Conservation (phyloP, 2,888 invertebrate genomes). For the Drosophila meridionalis region DNA sequence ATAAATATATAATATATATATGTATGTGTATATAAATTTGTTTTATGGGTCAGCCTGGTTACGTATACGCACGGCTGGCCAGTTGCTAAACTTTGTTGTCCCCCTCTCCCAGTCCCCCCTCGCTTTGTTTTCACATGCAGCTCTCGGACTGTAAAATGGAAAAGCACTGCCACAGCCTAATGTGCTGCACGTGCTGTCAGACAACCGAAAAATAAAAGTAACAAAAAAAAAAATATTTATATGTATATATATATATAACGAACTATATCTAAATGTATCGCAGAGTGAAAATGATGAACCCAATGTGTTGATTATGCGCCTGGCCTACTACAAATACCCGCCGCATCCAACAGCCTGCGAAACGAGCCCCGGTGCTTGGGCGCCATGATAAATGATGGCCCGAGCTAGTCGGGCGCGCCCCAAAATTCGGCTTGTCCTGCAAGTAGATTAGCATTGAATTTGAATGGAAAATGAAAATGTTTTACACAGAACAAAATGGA, state of each 20-base stretch:
- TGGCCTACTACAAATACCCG: conserved; percentile 54
- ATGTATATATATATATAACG: conserved; percentile 6
- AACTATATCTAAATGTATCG: conserved; percentile 51
- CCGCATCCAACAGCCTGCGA: conserved; percentile 33
- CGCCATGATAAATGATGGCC: conserved; percentile 73
- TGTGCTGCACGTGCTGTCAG: conserved; percentile 71
- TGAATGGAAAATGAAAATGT: conserved; percentile 77
- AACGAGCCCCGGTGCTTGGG: conserved; percentile 48
- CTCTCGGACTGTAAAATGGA: conserved; percentile 49
- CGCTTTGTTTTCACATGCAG: conserved; percentile 33
- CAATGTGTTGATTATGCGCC: conserved; percentile 71
- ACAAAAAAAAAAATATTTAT: conserved; percentile 5
- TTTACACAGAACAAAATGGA: conserved; percentile 48
- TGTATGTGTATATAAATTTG: conserved; percentile 27
- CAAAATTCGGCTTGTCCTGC: conserved; percentile 63
- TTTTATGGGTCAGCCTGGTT: conserved; percentile 60
- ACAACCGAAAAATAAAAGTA: conserved; percentile 22
- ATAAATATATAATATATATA: not conserved
- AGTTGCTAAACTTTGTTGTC: conserved; percentile 39
- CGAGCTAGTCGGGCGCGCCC: conserved; percentile 32
- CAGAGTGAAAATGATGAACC: conserved; percentile 65
- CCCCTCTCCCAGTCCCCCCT: conserved; percentile 6
- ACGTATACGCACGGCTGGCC: conserved; percentile 66
- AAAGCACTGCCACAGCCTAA: conserved; percentile 54
- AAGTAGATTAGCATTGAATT: conserved; percentile 78